phyloP scores from a whole-genome alignment of 2,888 invertebrate genomes.

The Andrena marginata region DNA sequence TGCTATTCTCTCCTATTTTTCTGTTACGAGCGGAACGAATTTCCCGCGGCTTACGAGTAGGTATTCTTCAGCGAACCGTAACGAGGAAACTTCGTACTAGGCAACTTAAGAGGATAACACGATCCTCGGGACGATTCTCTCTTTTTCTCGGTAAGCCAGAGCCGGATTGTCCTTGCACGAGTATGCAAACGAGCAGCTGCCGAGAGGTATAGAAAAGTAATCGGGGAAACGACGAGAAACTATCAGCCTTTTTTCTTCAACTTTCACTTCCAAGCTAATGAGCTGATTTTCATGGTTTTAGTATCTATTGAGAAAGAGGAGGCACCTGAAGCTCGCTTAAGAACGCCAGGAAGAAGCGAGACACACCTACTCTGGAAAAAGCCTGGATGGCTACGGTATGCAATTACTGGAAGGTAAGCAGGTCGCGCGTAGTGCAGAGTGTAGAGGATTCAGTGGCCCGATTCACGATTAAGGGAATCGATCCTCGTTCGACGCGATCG shows the following conservation, averaged over 20 bases:
- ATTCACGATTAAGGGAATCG: conserved; percentile 41
- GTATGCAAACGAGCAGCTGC: conserved; percentile 16
- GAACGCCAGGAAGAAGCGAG: too few species aligned
- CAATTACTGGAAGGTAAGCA: conserved; percentile 43
- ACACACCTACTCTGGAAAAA: neutral
- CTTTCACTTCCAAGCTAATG: too few species aligned
- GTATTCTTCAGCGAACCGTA: conserved; percentile 38
- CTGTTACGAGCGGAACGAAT: conserved; percentile 42
- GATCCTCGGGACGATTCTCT: conserved; percentile 7
- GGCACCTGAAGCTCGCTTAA: too few species aligned
- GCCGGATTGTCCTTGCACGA: conserved; percentile 7
- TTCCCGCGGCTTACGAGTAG: conserved; percentile 36
- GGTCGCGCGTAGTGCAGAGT: neutral
- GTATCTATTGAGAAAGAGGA: too few species aligned
- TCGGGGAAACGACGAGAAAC: neutral
- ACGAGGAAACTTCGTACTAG: conserved; percentile 52
- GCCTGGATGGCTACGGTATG: conserved; percentile 27
- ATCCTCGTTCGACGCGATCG: conserved; percentile 42
- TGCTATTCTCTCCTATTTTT: neutral
- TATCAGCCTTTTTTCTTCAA: too few species aligned
- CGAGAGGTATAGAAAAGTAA: neutral
- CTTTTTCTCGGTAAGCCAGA: neutral
- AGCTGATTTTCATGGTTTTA: too few species aligned
- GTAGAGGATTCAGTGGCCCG: conserved; percentile 15
- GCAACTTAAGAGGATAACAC: conserved; percentile 40